Conservation (phyloP, 2,113 vertebrate genomes). For the Dromiciops gliroides region DNA sequence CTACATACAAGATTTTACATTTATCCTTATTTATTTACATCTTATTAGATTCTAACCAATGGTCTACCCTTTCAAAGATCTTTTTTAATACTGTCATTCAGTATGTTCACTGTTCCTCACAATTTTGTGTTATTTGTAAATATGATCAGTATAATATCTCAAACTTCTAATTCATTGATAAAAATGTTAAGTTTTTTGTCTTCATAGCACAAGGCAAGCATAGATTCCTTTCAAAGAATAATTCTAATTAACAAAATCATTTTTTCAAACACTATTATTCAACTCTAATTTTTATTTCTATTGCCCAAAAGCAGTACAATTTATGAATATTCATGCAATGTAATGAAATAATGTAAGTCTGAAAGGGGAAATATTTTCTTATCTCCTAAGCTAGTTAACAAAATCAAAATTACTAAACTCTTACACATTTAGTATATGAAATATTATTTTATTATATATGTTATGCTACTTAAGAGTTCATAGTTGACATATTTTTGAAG, state of each 20-base stretch:
- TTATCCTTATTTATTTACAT: not conserved
- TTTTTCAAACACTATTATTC: not conserved
- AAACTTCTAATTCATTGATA: not conserved
- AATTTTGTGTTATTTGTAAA: not conserved
- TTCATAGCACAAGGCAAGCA: not conserved
- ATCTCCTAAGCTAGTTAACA: not conserved
- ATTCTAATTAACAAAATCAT: not conserved
- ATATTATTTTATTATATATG: not conserved
- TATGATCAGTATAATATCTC: not conserved
- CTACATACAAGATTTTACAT: not conserved
- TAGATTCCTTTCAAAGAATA: not conserved
- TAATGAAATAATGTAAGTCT: slow-evolving; percentile 7
- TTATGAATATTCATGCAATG: slow-evolving; percentile 44
- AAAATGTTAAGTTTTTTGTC: not conserved
- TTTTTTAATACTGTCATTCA: not conserved
- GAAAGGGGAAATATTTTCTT: slow-evolving; percentile 1
- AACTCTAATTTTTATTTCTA: not conserved
- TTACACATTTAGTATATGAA: not conserved
- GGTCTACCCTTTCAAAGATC: not conserved
- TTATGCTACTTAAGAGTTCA: not conserved
- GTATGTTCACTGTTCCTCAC: not conserved
- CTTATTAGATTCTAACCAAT: not conserved
- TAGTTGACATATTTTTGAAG: not conserved
- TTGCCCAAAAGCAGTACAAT: not conserved
- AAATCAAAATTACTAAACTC: not conserved